Evolutionary conservation across 1,140 invertebrate genomes (phyloP), one percentile per base, ranked within the genome.

Genomic region (Drosophila arawakana): DNA sequence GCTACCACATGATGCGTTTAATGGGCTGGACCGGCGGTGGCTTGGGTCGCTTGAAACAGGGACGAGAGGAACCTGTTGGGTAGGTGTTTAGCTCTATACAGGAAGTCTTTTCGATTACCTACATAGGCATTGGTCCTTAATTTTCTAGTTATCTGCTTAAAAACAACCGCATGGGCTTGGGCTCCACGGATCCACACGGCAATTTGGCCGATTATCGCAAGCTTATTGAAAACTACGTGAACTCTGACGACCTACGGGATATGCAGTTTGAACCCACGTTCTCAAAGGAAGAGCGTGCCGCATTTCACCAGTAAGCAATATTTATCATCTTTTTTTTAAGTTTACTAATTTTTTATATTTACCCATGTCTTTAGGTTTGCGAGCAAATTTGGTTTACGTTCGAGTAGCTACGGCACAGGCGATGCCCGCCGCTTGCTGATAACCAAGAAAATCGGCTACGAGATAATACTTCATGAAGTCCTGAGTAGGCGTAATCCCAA

Each of bases 11-110:
- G 92, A 94, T 97, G 94, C 94, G 95, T 69, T 92, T 96, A 72
- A 97, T 97, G 96, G 97, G 96, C 0, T 97, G 96, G 96, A 93
- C 94, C 30, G 96, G 96, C 30, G 96, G 96, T 37, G 96, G 95
- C 0, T 92, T 97, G 44, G 96, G 96, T 0, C 95, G 95, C 73
- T 93, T 94, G 11, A 93, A 94, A 10, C 94, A 95, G 76, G 96
- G 96, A 25, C 95, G 95, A n/a, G 92, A 93, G 3, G 94, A 95
- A 61, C 95, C 95, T 37, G 93, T 96, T 0, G 93, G 82, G 94
- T 95, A 88, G 92, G 93, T 89, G 2, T 7, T 39, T 18, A 7
- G 1, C 0, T 54, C 0, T 5, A n/a, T 0, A n/a, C 1, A 50
- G 25, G 25, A 6, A 30, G 0, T 30, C 3, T 6, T 2, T 30